A percentile compares a stretch with the other conserved stretches of the same genome.
phyloP scores from a whole-genome alignment of 2,113 vertebrate genomes.

The Thalassoma bifasciatum region DNA sequence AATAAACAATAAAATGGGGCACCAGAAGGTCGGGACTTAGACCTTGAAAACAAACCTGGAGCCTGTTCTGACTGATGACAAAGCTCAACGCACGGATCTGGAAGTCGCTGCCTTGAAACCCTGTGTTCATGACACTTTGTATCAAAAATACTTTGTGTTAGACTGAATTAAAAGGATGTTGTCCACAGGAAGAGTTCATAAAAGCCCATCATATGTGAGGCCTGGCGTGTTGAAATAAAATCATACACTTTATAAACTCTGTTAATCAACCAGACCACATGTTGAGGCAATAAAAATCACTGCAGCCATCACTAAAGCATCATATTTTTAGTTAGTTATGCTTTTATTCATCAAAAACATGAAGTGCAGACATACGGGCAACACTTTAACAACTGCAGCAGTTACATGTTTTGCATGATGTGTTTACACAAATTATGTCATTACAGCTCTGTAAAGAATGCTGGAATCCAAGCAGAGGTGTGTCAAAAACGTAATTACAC shows the following conservation, averaged over 20 bases:
- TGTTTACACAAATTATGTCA: not conserved
- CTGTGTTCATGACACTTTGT: too few relatives aligned
- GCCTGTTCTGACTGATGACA: too few relatives aligned
- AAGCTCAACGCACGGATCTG: too few relatives aligned
- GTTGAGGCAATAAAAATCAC: not conserved
- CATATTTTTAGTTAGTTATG: not conserved
- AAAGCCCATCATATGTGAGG: too few relatives aligned
- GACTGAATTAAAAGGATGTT: too few relatives aligned
- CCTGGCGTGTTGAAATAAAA: not conserved
- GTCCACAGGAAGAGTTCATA: too few relatives aligned
- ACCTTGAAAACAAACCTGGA: too few relatives aligned
- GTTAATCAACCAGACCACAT: not conserved
- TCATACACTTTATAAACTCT: not conserved
- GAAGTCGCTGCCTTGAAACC: too few relatives aligned
- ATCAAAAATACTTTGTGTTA: too few relatives aligned
- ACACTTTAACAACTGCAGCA: not conserved
- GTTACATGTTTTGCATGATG: not conserved
- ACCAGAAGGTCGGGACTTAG: too few relatives aligned
- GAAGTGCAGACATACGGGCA: constrained; percentile 2
- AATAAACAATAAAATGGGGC: too few relatives aligned
- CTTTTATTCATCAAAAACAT: not conserved
- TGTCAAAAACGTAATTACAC: not conserved
- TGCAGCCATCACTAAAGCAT: not conserved
- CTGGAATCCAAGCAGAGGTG: constrained; percentile 8
- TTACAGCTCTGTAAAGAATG: not conserved